Percentiles rank a stretch among this genome's conserved stretches.
Evolutionary conservation across 2,888 invertebrate species (phyloP).

Genomic region (Ephialtes manifestator): DNA sequence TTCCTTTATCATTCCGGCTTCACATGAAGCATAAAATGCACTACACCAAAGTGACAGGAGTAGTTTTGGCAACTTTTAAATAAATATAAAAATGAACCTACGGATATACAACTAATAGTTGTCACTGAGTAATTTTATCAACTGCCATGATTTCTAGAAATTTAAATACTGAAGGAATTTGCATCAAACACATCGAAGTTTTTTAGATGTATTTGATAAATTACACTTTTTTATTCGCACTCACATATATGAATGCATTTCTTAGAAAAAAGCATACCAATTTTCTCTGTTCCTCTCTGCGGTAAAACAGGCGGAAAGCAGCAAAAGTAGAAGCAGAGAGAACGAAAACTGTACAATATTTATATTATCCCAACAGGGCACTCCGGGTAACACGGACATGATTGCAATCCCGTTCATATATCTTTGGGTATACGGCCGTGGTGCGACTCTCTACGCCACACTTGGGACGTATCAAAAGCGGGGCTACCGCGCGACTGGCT

Average conservation of each 20-base stretch:
- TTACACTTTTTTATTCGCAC: not conserved
- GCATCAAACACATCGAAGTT: not conserved
- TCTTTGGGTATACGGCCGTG: slow-evolving; percentile 81
- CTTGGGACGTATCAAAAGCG: slow-evolving; percentile 84
- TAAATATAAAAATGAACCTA: no score
- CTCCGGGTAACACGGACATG: slow-evolving; percentile 83
- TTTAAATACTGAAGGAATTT: not conserved
- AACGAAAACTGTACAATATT: slow-evolving; percentile 82
- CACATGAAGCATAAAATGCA: not conserved
- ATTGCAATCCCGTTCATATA: slow-evolving; percentile 85
- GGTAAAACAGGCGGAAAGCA: slow-evolving; percentile 8
- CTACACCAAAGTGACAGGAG: not conserved
- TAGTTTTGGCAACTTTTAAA: no score
- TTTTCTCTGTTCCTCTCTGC: slow-evolving; percentile 5
- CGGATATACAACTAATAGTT: no score
- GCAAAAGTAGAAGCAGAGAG: slow-evolving; percentile 44
- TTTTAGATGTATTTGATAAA: not conserved
- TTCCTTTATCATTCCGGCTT: not conserved
- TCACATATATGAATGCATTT: not conserved
- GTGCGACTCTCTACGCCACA: slow-evolving; percentile 80
- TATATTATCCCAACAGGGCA: slow-evolving; percentile 85
- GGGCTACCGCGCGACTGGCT: slow-evolving; percentile 66
- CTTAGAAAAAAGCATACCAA: not conserved
- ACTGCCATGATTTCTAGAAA: no score
- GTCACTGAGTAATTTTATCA: no score